Conservation (phyloP, 2,797 vertebrate genomes). For the Muscicapa comitata region DNA sequence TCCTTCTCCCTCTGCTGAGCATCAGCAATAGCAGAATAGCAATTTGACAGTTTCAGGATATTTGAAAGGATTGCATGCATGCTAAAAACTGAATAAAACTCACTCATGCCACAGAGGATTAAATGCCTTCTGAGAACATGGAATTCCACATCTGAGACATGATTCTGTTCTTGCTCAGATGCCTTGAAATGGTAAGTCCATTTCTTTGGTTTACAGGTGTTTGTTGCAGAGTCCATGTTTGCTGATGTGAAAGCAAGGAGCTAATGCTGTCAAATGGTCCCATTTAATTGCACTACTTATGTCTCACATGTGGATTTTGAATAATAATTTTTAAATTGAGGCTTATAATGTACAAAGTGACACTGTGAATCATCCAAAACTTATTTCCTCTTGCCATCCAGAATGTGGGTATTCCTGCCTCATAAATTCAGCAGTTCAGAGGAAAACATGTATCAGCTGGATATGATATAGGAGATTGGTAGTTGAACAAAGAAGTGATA, state of each 20-base stretch:
- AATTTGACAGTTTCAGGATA: not conserved
- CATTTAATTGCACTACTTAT: not conserved
- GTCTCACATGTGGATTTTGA: not conserved
- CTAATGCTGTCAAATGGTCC: not conserved
- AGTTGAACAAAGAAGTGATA: not conserved
- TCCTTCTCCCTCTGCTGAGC: not conserved
- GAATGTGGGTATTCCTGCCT: not conserved
- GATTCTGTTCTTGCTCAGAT: not conserved
- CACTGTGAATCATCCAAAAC: not conserved
- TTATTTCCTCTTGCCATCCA: not conserved
- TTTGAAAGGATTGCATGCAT: not conserved
- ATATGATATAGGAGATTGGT: not conserved
- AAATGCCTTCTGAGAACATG: not conserved
- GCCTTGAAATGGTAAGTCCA: not conserved
- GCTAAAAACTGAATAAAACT: not conserved
- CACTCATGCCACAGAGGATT: not conserved
- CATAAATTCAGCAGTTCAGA: not conserved
- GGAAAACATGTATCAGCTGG: not conserved
- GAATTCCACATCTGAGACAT: not conserved
- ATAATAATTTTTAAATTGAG: not conserved
- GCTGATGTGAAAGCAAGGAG: not conserved
- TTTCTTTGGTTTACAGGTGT: not conserved
- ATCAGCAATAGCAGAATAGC: not conserved
- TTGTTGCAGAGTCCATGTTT: not conserved
- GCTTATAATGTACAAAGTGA: accelerated